Evolutionary conservation across 2,888 invertebrate species (phyloP).

Genomic region (Cetonia aurata): DNA sequence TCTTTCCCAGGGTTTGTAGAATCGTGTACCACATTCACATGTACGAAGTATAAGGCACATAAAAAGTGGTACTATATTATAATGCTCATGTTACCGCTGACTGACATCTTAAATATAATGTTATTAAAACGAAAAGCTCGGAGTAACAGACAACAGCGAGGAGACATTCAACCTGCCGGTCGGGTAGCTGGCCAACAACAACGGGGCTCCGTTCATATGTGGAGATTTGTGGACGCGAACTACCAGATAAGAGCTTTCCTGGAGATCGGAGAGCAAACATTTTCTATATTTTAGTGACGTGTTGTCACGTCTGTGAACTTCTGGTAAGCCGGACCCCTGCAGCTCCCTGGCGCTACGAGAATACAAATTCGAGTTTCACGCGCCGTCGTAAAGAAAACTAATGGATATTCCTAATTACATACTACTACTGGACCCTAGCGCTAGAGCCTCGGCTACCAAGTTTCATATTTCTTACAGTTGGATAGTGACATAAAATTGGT

Average conservation of each 20-base stretch:
- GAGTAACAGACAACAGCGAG: constrained; percentile 31
- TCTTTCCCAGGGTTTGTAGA: too few species aligned
- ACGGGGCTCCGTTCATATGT: constrained; percentile 39
- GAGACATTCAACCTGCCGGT: constrained; percentile 24
- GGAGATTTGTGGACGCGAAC: constrained; percentile 40
- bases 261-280: constrained; percentile 50
- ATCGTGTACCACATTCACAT: background rate
- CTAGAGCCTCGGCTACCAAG: constrained; percentile 6
- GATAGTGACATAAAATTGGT: too few species aligned
- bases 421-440: constrained; percentile 53
- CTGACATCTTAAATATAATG: constrained; percentile 39
- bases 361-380: constrained; percentile 60
- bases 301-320: constrained; percentile 64
- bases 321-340: constrained; percentile 60
- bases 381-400: constrained; percentile 58
- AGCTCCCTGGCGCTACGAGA: constrained; percentile 58
- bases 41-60: constrained; percentile 28
- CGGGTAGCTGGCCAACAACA: constrained; percentile 4
- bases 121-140: constrained; percentile 35
- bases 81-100: constrained; percentile 41
- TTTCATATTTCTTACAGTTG: constrained; percentile 2
- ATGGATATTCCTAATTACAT: constrained; percentile 60
- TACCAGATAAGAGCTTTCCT: constrained; percentile 39
- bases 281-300: constrained; percentile 63
- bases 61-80: constrained; percentile 39